These are phyloP conservation scores for Scartelaos histophorus DNA, from an alignment of 2,113 vertebrate species.

Conservation along the genomic window DNA sequence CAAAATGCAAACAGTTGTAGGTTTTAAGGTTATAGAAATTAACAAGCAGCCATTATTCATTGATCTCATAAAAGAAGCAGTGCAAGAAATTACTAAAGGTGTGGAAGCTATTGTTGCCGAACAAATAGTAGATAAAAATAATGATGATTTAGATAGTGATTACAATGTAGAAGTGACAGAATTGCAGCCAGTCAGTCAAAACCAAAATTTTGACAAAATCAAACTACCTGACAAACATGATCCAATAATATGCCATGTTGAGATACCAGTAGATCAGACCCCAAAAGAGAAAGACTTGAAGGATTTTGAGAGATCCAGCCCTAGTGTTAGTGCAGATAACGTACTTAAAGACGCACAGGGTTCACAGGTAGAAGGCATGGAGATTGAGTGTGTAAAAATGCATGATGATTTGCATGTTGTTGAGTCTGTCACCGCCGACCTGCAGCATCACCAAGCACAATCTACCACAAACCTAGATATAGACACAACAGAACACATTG, in stretches of 20 bases:
- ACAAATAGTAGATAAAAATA: background rate
- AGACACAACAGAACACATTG: background rate
- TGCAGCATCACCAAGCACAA: background rate
- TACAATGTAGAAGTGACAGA: background rate
- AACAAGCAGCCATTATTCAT: background rate
- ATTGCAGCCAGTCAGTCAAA: background rate
- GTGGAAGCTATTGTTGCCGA: background rate
- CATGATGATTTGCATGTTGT: slow-evolving; percentile 7
- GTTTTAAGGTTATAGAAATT: background rate
- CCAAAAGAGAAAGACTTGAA: background rate
- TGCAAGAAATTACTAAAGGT: background rate
- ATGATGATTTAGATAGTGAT: background rate
- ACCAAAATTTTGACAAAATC: background rate
- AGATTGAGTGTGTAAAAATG: background rate
- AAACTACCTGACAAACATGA: background rate
- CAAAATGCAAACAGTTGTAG: background rate
- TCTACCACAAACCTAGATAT: background rate
- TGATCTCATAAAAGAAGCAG: background rate
- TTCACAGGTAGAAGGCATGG: background rate
- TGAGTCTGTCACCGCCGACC: background rate
- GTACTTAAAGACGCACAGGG: background rate
- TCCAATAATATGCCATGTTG: background rate
- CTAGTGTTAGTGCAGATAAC: background rate
- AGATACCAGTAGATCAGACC: background rate
- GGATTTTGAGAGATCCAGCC: background rate